A percentile compares a stretch with the other conserved stretches of the same genome.
These are phyloP conservation scores for Neopelma chrysocephalum DNA, from an alignment of 2,797 vertebrate genomes.

Conservation along the genomic window DNA sequence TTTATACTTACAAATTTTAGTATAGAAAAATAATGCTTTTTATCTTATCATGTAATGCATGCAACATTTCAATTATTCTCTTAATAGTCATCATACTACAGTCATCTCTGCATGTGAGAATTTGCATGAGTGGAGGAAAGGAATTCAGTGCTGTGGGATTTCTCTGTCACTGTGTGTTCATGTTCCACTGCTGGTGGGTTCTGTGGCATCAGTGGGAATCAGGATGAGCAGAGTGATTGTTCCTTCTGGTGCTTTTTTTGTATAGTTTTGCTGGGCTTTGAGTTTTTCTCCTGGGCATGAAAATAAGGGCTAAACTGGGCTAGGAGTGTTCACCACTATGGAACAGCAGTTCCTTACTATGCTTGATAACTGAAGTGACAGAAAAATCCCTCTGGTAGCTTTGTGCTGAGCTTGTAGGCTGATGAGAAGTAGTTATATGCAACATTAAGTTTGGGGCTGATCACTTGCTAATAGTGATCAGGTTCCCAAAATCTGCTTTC, in stretches of 20 bases:
- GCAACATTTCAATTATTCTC: background rate
- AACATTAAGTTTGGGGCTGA: background rate
- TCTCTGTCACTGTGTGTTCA: background rate
- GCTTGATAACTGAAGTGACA: background rate
- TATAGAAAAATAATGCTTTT: background rate
- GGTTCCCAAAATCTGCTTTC: background rate
- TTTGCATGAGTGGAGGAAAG: fast-evolving
- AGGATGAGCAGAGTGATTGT: background rate
- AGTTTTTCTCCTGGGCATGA: background rate
- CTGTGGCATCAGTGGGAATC: background rate
- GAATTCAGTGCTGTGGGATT: background rate
- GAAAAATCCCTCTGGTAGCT: background rate
- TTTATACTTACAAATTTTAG: background rate
- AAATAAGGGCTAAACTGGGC: background rate
- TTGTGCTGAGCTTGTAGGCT: background rate
- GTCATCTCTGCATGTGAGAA: background rate
- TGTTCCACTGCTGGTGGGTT: background rate
- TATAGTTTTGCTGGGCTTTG: background rate
- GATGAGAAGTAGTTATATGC: background rate
- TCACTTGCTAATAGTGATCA: background rate
- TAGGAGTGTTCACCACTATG: background rate
- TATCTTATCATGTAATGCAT: background rate
- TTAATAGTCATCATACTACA: background rate
- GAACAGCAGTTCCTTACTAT: background rate
- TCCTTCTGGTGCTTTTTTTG: background rate